These are phyloP conservation scores for Calliopum simillimum DNA, from an alignment of 2,888 invertebrate species.

Conservation along the genomic window DNA sequence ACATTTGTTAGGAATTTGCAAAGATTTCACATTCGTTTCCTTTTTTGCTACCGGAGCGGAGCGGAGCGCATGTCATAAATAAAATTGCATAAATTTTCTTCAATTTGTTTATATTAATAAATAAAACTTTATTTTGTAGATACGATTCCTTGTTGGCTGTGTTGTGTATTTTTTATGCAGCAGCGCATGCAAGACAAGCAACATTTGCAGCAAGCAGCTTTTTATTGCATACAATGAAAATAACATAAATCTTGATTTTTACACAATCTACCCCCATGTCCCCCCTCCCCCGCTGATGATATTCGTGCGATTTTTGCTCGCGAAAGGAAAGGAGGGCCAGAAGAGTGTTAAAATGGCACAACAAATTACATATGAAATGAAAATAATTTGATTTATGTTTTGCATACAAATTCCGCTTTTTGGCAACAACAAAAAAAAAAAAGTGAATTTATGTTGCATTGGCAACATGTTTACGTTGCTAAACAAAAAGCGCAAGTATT, in stretches of 20 bases:
- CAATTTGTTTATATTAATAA: slow-evolving; percentile 62
- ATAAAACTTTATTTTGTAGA: slow-evolving; percentile 49
- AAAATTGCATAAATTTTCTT: slow-evolving; percentile 48
- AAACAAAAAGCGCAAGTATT: not conserved
- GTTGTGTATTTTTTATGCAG: slow-evolving; percentile 24
- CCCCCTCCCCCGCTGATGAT: not conserved
- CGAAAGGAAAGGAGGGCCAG: not conserved
- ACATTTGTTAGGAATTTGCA: too few relatives aligned
- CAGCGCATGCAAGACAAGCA: not conserved
- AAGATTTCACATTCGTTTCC: too few relatives aligned
- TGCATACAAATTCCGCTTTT: slow-evolving; percentile 15
- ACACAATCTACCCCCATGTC: not conserved
- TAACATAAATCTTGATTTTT: slow-evolving; percentile 61
- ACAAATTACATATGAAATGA: slow-evolving; percentile 11
- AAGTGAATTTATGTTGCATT: slow-evolving; percentile 14
- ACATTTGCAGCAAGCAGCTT: slow-evolving; percentile 50
- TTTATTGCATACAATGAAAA: slow-evolving; percentile 57
- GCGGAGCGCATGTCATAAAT: slow-evolving; percentile 52
- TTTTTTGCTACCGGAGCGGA: not conserved
- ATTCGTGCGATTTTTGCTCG: not conserved
- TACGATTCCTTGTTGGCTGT: slow-evolving; percentile 34
- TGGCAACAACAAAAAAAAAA: not conserved
- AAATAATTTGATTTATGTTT: slow-evolving; percentile 33
- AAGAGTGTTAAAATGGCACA: not conserved
- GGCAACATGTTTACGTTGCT: not conserved